Base-by-base conservation (phyloP, 2,888 invertebrate species). In the Drosophila nigricruria region DNA sequence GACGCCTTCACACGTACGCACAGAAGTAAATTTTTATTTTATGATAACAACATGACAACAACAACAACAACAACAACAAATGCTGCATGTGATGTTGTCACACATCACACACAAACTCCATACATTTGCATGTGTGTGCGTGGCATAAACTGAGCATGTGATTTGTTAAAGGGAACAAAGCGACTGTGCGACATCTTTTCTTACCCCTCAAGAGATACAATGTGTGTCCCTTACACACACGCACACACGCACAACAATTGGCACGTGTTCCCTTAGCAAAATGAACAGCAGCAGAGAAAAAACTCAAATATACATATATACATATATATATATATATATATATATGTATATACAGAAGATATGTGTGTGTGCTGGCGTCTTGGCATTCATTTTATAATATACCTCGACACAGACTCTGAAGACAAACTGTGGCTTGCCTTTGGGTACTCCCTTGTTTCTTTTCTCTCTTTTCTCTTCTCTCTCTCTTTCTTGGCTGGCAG, bases 1-100 rank as follows among this genome's bases (percentile, higher is more conserved):
- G 47, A 30, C 30, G 49, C 36, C 45, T 25, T 38, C 18, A 56
- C 82, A 82, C 82, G 82, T 71, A 82, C 82, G 66, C 73, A 64
- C 67, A 67, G 70, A 70, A 80, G 77, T 70, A 80, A 82, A 82
- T 82, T 79, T 79, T 77, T 80, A 82, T 80, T 83, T 80, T 80
- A 82, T 82, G 78, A 74, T 81, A 83, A 81, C 79, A 73, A 64
- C 68, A 67, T 53, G 73, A 72, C 52, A 61, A 61, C 68, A 77
- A 61, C 53, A 61, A 64, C 23, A 67, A 30, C 36, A 58, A 42
- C n/a, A 20, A 4, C 20, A 67, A 53, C 68, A 72, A 69, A 70
- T 72, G 45, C 45, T 61, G 68, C 71, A 64, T 71, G 66, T 71
- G 76, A 65, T 80, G 77, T 66, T 79, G 77, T 79, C 67, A 62